Evolutionary conservation across 2,888 invertebrate species (phyloP).

Genomic region (Melikaiella ostensackeni): DNA sequence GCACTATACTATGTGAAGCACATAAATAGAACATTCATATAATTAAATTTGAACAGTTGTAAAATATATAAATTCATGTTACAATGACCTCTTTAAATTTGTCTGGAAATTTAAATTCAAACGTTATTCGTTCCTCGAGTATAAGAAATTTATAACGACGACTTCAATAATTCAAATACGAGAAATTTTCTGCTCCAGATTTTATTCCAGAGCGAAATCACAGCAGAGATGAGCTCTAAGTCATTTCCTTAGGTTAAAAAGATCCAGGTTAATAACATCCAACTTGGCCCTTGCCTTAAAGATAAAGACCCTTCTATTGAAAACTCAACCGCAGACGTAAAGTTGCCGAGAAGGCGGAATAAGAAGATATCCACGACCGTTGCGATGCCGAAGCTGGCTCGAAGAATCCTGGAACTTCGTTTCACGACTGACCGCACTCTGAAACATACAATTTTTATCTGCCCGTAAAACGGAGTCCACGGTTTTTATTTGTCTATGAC

Average conservation of each 20-base stretch:
- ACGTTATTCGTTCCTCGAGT: not conserved
- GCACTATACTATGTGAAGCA: no score
- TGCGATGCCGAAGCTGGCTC: conserved; percentile 13
- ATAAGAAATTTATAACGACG: conserved; percentile 12
- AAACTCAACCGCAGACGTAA: conserved; percentile 27
- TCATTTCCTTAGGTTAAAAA: conserved; percentile 40
- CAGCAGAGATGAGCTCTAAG: conserved; percentile 8
- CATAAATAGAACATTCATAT: not conserved
- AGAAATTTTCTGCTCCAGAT: not conserved
- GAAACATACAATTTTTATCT: conserved; percentile 59
- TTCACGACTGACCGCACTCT: conserved; percentile 50
- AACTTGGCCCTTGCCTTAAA: conserved; percentile 54
- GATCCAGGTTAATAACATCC: conserved; percentile 60
- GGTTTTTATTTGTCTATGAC: conserved; percentile 51
- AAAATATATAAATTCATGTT: not conserved
- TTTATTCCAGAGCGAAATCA: not conserved
- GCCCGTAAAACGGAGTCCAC: conserved; percentile 49
- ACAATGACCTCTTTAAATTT: not conserved
- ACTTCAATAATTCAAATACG: conserved; percentile 26
- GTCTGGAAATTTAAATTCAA: not conserved
- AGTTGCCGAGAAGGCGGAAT: conserved; percentile 30
- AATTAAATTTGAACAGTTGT: not conserved
- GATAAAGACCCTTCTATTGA: conserved; percentile 41
- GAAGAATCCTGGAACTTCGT: conserved; percentile 53
- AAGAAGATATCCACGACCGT: conserved; percentile 27